Percentiles rank a stretch among this genome's conserved stretches.
Conservation (phyloP, 2,113 vertebrate species). For the Collichthys lucidus region DNA sequence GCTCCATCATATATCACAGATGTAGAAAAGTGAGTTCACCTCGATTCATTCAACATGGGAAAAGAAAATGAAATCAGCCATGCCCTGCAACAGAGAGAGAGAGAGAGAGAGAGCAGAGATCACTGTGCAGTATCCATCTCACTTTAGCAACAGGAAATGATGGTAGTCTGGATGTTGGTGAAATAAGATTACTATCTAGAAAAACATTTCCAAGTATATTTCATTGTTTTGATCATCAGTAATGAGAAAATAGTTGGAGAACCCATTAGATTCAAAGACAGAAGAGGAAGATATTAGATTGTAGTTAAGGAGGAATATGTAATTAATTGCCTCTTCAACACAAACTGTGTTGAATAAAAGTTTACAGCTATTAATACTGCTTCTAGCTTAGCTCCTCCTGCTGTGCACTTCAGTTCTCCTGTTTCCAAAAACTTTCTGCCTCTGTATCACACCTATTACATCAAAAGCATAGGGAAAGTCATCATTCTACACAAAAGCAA, state of each 20-base stretch:
- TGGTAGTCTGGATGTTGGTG: background rate
- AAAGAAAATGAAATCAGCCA: background rate
- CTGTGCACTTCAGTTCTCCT: background rate
- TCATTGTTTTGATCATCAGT: background rate
- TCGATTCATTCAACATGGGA: background rate
- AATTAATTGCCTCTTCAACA: constrained; percentile 20
- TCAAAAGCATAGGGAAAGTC: background rate
- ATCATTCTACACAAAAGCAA: background rate
- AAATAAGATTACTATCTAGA: background rate
- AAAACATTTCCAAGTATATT: background rate
- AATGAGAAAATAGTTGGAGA: background rate
- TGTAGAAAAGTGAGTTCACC: background rate
- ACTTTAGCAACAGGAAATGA: background rate
- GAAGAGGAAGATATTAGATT: background rate
- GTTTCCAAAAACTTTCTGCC: background rate
- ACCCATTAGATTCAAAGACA: background rate
- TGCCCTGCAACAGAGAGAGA: background rate
- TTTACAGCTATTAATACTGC: constrained; percentile 7
- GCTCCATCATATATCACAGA: background rate
- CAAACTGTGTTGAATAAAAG: constrained; percentile 11
- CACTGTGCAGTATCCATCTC: background rate
- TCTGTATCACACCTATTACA: constrained; percentile 7
- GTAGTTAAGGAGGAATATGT: background rate
- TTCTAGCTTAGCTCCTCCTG: background rate
- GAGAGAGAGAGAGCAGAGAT: background rate